These are phyloP conservation scores for Olivierus martensii DNA, from an alignment of 1,140 invertebrate genomes.

Conservation along the genomic window DNA sequence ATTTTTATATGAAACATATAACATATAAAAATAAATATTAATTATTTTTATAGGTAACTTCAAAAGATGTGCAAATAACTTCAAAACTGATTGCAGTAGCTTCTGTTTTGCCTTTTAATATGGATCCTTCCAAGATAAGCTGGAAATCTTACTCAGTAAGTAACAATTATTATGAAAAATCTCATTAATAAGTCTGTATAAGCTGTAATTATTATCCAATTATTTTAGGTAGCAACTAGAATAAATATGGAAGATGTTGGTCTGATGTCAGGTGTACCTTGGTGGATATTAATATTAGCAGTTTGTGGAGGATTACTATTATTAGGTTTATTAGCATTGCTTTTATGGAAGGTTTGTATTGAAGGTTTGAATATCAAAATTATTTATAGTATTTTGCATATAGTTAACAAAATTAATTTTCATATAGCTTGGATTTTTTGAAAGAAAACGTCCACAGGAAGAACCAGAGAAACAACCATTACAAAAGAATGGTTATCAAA, in stretches of 20 bases:
- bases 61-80: constrained; percentile 44
- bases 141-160: constrained; percentile 31
- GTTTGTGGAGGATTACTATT: constrained; percentile 70
- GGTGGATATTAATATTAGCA: constrained; percentile 76
- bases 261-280: constrained; percentile 52
- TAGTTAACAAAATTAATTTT: constrained; percentile 2
- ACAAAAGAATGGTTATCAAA: constrained; percentile 10
- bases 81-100: constrained; percentile 58
- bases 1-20: too few relatives aligned
- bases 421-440: constrained; percentile 81
- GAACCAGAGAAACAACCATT: constrained; percentile 14
- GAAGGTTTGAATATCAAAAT: constrained; percentile 48
- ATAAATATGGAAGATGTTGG: constrained; percentile 42
- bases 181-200: background rate
- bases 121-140: constrained; percentile 40
- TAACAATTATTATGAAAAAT: background rate
- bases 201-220: background rate
- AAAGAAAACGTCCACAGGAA: constrained; percentile 40
- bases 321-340: constrained; percentile 59
- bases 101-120: constrained; percentile 56
- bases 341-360: constrained; percentile 64
- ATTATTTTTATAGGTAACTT: too few relatives aligned
- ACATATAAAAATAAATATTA: too few relatives aligned
- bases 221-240: constrained; percentile 33
- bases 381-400: background rate